Evolutionary conservation across 2,888 invertebrate species (phyloP).

Genomic region (Acleris laterana): DNA sequence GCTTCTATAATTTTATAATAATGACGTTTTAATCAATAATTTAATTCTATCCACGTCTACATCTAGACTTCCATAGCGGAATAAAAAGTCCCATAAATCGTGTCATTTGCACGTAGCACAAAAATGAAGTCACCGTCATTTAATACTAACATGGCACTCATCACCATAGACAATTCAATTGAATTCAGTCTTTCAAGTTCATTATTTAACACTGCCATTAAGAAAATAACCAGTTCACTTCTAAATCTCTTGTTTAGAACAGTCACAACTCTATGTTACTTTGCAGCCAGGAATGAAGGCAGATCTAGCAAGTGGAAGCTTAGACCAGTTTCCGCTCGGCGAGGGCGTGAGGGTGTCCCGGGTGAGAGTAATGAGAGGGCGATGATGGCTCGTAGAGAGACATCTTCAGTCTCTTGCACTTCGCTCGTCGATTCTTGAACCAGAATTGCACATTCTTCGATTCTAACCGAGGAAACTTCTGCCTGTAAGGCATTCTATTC

Average conservation of each 20-base stretch:
- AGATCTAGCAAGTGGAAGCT: conserved; percentile 41
- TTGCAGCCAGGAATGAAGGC: conserved; percentile 39
- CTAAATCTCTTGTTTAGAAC: conserved; percentile 15
- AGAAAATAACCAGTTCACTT: conserved; percentile 18
- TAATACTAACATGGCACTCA: conserved; percentile 82
- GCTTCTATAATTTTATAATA: conserved; percentile 50
- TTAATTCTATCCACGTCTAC: conserved; percentile 23
- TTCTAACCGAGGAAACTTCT: conserved; percentile 99
- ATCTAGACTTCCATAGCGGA: conserved; percentile 42
- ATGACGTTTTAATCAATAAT: conserved; percentile 27
- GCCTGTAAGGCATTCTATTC: conserved; percentile 98
- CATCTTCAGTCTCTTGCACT: conserved; percentile 98
- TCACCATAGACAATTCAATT: conserved; percentile 73
- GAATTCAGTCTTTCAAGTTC: conserved; percentile 73
- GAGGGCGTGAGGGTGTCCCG: conserved; percentile 80
- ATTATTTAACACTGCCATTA: conserved; percentile 11
- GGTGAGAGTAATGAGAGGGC: conserved; percentile 85
- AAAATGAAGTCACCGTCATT: conserved; percentile 53
- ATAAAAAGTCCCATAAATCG: conserved; percentile 57
- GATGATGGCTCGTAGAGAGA: conserved; percentile 91
- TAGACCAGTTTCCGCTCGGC: conserved; percentile 80
- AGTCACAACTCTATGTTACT: conserved; percentile 32
- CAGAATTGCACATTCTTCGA: conserved; percentile 99
- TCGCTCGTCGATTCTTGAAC: conserved; percentile 99
- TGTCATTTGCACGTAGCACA: conserved; percentile 58